These are phyloP conservation scores for Muscina levida DNA, from an alignment of 2,888 invertebrate species.

Conservation along the genomic window DNA sequence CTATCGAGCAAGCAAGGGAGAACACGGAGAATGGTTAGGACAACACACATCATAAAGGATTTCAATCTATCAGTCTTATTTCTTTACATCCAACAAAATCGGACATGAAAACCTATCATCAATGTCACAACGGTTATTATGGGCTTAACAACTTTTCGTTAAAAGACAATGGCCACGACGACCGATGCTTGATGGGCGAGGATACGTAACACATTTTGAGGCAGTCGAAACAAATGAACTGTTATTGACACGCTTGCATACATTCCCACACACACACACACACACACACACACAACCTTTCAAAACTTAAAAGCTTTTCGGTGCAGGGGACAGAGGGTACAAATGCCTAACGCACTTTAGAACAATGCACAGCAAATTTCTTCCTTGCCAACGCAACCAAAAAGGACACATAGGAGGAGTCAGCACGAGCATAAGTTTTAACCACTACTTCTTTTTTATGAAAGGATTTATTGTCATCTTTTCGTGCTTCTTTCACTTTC, in stretches of 20 bases:
- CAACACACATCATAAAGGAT: constrained; percentile 43
- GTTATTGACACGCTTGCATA: constrained; percentile 54
- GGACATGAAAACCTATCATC: constrained; percentile 63
- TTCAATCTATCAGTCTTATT: constrained; percentile 46
- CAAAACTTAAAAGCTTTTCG: constrained; percentile 37
- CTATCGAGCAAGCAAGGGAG: neutral
- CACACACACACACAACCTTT: constrained; percentile 12
- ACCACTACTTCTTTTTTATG: constrained; percentile 24
- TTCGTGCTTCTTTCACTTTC: too few relatives aligned
- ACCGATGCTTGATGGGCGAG: constrained; percentile 1
- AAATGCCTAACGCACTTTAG: constrained; percentile 31
- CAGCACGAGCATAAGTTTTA: constrained; percentile 29
- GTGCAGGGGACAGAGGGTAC: constrained; percentile 12
- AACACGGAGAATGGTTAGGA: constrained; percentile 4
- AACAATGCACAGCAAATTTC: constrained; percentile 31
- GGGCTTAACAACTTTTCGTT: constrained; percentile 46
- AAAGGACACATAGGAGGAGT: constrained; percentile 22
- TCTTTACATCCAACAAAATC: constrained; percentile 33
- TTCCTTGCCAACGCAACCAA: constrained; percentile 35
- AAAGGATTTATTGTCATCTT: constrained; percentile 38
- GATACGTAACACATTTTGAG: neutral
- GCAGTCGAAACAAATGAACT: constrained; percentile 39
- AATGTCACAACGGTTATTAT: constrained; percentile 66
- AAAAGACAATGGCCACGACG: constrained; percentile 45
- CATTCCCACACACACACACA: constrained; percentile 29